These are phyloP conservation scores for Aphelenchoides fujianensis DNA, from an alignment of 1,140 invertebrate genomes.

Conservation along the genomic window DNA sequence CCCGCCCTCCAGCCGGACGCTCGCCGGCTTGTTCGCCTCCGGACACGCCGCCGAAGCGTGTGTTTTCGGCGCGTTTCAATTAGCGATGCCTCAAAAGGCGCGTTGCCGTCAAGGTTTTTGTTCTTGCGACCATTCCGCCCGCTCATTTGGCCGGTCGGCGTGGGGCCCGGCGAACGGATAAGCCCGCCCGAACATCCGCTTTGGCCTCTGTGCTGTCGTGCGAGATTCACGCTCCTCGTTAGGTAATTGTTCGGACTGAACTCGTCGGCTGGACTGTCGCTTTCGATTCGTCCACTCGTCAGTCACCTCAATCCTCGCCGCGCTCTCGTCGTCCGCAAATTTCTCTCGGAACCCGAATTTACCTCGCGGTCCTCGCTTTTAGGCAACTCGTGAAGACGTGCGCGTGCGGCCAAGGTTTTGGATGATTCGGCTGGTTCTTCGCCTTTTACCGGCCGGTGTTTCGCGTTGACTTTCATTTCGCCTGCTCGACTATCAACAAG, in stretches of 20 bases:
- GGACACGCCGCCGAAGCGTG: neutral
- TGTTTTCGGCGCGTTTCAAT: slow-evolving; percentile 1
- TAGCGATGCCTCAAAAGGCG: neutral
- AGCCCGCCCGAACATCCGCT: too few relatives aligned
- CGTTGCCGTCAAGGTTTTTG: neutral
- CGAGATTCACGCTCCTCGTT: too few relatives aligned
- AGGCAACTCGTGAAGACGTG: neutral
- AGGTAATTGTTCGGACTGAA: neutral
- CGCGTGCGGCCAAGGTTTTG: neutral
- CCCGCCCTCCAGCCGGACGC: neutral
- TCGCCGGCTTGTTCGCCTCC: neutral
- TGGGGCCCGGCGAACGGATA: too few relatives aligned
- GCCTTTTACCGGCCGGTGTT: too few relatives aligned
- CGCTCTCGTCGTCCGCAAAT: too few relatives aligned
- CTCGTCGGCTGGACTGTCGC: neutral
- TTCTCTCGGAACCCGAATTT: neutral
- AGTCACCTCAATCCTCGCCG: too few relatives aligned
- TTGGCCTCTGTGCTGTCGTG: too few relatives aligned
- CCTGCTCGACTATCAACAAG: too few relatives aligned
- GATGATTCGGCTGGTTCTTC: neutral
- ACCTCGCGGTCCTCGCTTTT: neutral
- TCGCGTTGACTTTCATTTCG: too few relatives aligned
- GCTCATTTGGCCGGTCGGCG: neutral
- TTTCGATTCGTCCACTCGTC: neutral
- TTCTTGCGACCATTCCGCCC: neutral